Base-by-base conservation (phyloP, 2,113 vertebrate species). In the Micronycteris hirsuta region DNA sequence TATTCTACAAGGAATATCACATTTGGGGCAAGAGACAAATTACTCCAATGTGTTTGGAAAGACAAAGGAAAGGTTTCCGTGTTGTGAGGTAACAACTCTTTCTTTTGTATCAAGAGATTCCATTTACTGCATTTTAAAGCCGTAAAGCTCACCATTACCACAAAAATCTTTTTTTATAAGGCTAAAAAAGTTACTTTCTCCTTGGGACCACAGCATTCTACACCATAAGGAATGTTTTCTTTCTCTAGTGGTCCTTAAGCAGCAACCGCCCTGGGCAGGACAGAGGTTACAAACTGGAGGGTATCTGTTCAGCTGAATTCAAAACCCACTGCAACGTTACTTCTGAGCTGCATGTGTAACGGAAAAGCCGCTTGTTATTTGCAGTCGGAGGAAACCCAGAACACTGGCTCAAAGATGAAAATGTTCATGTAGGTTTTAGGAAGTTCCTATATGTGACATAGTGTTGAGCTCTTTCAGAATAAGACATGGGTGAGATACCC, bases 1-100 rank as follows among this genome's bases (percentile, higher is more conserved):
- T 97, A 91, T 90, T 33, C 80, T 96, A 91, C 96, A 96, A 93
- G 86, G 12, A 96, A 97, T 96, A 94, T 97, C 89, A 95, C 16
- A 6, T 91, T 96, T 98, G 93, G 90, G 90, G 95, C 96, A 97
- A 92, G 94, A 97, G 97, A 97, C 63, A 97, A 96, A 97, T 97
- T 85, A 91, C 80, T 86, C 91, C 86, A 95, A 94, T 94, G 92
- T 97, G 92, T 96, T 89, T 91, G 22, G 73, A 63, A 89, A 88
- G n/a, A 70, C 22, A 97, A 78, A 84, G n/a, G 16, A 85, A 89
- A 52, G 14, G 0, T 28, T 80, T 92, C n/a, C 54, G 5, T 41
- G 28, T 49, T 67, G 28, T 81, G 41, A 68, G 36, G 12, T 76
- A 61, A 81, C 20, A 43, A 47, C 16, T 41, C 14, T 65, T 81